Evolutionary conservation across 1,140 invertebrate genomes (phyloP).

Genomic region (Bombus impatiens): DNA sequence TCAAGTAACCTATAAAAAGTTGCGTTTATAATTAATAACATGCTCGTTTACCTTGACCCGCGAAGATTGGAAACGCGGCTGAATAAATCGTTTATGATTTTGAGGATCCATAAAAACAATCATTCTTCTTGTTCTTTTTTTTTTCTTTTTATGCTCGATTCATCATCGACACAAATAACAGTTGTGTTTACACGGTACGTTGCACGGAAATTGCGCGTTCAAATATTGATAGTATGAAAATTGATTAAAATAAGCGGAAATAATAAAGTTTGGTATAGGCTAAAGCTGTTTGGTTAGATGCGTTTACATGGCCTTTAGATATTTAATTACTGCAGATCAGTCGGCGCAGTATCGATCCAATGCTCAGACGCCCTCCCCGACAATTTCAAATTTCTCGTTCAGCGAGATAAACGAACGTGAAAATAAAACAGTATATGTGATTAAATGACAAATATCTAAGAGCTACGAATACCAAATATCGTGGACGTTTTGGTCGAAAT

Average conservation of each 20-base stretch:
- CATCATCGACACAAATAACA: neutral
- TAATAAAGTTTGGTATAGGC: constrained; percentile 21
- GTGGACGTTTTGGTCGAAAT: no score
- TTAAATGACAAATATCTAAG: neutral
- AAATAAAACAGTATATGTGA: neutral
- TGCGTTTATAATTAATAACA: neutral
- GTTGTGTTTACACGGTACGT: neutral
- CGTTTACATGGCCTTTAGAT: neutral
- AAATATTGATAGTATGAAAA: constrained; percentile 39
- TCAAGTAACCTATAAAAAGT: neutral
- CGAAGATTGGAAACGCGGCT: neutral
- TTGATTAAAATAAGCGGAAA: constrained; percentile 31
- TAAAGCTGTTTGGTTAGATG: constrained; percentile 12
- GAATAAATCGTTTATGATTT: neutral
- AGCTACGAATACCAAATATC: neutral
- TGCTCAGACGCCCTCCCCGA: neutral
- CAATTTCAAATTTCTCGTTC: neutral
- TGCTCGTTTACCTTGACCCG: neutral
- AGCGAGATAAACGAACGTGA: neutral
- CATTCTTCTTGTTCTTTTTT: no score
- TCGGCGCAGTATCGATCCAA: constrained; percentile 24
- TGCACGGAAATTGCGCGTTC: neutral
- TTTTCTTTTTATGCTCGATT: neutral
- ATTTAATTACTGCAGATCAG: constrained; percentile 37
- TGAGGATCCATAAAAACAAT: neutral